These are phyloP conservation scores for Botrylloides violaceus DNA, from an alignment of 23 tunicate genomes.

Conservation along the genomic window DNA sequence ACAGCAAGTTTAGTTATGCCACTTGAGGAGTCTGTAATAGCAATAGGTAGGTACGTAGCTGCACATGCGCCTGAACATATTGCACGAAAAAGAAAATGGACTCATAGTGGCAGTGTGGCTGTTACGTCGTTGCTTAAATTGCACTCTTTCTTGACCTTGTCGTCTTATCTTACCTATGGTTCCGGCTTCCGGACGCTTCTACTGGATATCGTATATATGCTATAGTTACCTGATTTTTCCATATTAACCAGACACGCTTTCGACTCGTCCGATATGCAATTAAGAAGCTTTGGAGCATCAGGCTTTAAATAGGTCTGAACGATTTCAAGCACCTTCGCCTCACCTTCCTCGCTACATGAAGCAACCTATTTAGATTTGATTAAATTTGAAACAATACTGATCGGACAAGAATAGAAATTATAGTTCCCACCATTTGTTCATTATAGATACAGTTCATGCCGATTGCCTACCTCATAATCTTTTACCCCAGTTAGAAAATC, in stretches of 20 bases:
- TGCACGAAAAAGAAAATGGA: too few species aligned
- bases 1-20: too few species aligned
- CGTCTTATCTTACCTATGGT: too few species aligned
- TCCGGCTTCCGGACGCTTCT: too few species aligned
- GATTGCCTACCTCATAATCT: slow-evolving; percentile 63
- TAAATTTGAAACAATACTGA: not conserved
- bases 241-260: not conserved
- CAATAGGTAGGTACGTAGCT: too few species aligned
- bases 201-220: too few species aligned
- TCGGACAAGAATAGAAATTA: not conserved
- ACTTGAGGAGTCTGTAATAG: too few species aligned
- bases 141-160: not conserved
- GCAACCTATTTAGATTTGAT: too few species aligned
- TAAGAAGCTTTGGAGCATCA: not conserved
- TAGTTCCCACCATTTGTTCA: not conserved
- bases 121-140: too few species aligned
- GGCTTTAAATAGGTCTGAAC: not conserved
- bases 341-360: not conserved
- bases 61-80: too few species aligned
- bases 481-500: slow-evolving; percentile 31
- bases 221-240: not conserved
- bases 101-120: too few species aligned
- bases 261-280: not conserved
- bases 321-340: not conserved
- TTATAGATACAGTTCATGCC: not conserved